phyloP scores from a whole-genome alignment of 2,888 invertebrate species.

The Clusia tigrina region DNA sequence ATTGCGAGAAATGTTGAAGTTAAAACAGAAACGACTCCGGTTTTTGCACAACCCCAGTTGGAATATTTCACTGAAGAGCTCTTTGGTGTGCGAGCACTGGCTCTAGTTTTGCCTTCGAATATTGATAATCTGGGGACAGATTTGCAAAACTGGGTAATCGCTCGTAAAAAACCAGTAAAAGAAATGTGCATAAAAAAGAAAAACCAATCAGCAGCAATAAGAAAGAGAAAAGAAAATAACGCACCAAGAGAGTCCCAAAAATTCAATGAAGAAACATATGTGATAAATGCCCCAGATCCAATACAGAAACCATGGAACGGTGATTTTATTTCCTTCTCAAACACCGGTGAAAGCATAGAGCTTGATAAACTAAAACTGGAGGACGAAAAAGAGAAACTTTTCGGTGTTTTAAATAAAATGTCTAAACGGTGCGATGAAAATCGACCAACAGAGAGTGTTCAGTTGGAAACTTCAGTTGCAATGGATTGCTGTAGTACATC shows the following conservation, averaged over 20 bases:
- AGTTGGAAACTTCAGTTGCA: slow-evolving; percentile 19
- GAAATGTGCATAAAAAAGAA: not conserved
- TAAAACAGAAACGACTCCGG: slow-evolving; percentile 42
- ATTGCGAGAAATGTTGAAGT: slow-evolving; percentile 46
- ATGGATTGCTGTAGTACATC: slow-evolving; percentile 4
- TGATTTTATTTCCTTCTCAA: slow-evolving; percentile 50
- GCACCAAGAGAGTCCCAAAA: not conserved
- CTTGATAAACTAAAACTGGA: slow-evolving; percentile 29
- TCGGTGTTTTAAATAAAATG: slow-evolving; percentile 41
- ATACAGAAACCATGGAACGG: slow-evolving; percentile 35
- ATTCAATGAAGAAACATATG: not conserved
- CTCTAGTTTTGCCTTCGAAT: slow-evolving; percentile 43
- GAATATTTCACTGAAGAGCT: slow-evolving; percentile 46
- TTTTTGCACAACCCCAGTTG: slow-evolving; percentile 50
- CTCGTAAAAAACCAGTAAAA: slow-evolving; percentile 20
- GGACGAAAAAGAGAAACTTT: slow-evolving; percentile 21
- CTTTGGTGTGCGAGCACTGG: slow-evolving; percentile 47
- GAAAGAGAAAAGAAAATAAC: not conserved
- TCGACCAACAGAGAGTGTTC: slow-evolving; percentile 11
- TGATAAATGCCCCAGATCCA: not conserved
- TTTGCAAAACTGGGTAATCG: slow-evolving; percentile 44
- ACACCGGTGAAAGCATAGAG: slow-evolving; percentile 20
- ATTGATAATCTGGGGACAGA: slow-evolving; percentile 31
- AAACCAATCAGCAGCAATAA: slow-evolving; percentile 16
- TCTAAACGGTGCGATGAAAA: slow-evolving; percentile 29